Percentiles rank a stretch among this genome's conserved stretches.
Conservation (phyloP, 37 sponge, comb jelly and placozoan species). For the Eunapius fragilis region DNA sequence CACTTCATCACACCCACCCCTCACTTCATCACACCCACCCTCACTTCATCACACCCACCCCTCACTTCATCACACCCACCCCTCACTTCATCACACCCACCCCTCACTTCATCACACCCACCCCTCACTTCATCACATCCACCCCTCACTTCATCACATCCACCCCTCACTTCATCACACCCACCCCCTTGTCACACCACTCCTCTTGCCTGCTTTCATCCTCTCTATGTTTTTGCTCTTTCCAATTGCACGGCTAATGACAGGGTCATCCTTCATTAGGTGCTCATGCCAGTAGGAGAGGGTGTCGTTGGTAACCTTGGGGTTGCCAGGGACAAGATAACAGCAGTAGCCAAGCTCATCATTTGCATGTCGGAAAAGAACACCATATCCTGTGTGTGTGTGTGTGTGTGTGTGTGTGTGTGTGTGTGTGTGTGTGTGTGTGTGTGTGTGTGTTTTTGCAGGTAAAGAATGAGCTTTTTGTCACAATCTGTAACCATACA, state of each 20-base stretch:
- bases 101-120: no score
- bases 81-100: no score
- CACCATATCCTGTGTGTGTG: constrained; percentile 45
- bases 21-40: no score
- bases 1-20: no score
- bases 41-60: no score
- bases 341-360: constrained; percentile 59
- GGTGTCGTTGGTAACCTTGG: constrained; percentile 41
- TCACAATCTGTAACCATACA: no score
- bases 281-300: constrained; percentile 61
- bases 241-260: constrained; percentile 53
- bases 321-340: constrained; percentile 73
- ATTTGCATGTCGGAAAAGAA: constrained; percentile 46
- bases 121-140: no score
- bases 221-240: constrained; percentile 43
- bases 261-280: constrained; percentile 48
- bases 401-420: not conserved
- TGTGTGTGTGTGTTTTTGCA: not conserved
- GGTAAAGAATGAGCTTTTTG: not conserved
- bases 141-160: not conserved
- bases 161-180: not conserved
- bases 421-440: not conserved
- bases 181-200: not conserved
- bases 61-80: no score
- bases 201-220: constrained; percentile 43